Base-by-base conservation (phyloP, 1,140 invertebrate genomes). In the Heliconius eleuchia region DNA sequence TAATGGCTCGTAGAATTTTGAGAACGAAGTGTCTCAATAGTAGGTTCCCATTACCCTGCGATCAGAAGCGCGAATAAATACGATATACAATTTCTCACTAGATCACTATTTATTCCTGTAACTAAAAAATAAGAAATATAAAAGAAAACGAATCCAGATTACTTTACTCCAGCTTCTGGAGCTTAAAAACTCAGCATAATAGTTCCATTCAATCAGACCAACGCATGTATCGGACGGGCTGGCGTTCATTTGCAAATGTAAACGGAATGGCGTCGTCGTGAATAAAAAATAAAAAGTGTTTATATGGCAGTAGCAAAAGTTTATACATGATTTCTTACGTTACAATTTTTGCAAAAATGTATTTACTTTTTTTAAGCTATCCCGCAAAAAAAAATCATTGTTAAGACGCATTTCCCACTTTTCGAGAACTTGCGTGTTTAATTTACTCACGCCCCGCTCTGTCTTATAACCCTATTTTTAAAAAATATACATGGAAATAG, bases 221-320 rank as follows among this genome's bases (percentile, higher is more conserved):
- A 66, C 60, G n/a, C 60, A 66, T 66, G 60, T 66, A 66, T 66
- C 60, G 60, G 57, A 66, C 60, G 60, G 13, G 60, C 60, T 27
- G 60, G 60, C 60, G 23, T 66, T 66, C 60, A 66, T 66, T 66
- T 66, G 60, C 60, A 66, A 66, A 66, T 66, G 60, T 66, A 66
- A 66, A 66, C 60, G 27, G n/a, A 66, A 66, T 66, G 13, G 3
- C 60, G 60, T 27, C 60, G 23, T 27, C 60, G 60, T 27, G 23
- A 66, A 57, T 57, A 23, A 57, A 66, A 66, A 66, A 27, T 23
- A 66, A 66, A 66, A 30, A 66, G 23, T 66, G 13, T 27, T 66
- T 30, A 66, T 66, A 30, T 60, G 57, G n/a, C 57, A n/a, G 52
- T 55, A 55, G 19, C 19, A 55, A n/a, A 19, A 55, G 19, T 55